Evolutionary conservation across 2,113 vertebrate species (phyloP), one percentile per base, ranked within the genome.

Genomic region (Ia io): DNA sequence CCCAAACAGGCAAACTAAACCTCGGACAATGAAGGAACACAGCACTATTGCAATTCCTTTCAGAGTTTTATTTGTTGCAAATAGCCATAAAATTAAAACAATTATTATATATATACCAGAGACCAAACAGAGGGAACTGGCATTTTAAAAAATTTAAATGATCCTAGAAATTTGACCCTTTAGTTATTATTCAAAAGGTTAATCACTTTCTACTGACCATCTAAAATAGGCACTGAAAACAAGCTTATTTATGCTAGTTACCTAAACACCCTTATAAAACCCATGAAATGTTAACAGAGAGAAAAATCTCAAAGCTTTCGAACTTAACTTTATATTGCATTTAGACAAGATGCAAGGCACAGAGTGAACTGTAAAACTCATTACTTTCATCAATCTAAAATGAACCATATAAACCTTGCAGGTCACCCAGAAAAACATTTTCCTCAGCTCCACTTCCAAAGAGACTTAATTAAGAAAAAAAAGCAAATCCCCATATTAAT

Each of bases 371-470:
- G 42, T 40, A 84, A 93, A 92, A 93, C 16, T 91, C 63, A 61
- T 44, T 56, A 91, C 16, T 93, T 74, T 85, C 63, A 93, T 78
- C 35, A 77, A 86, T 59, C 35, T 78, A 78, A 96, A 95, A 89
- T 71, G 16, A 94, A 85, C 25, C 69, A n/a, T 47, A 85, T 76
- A 86, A 78, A 63, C 6, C n/a, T 88, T 76, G 35, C 69, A 59
- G 22, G 20, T 59, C 11, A 77, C 17, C 74, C 47, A 49, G 44
- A n/a, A 77, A 77, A 77, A 49, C 85, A 18, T 86, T 61, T 28
- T 28, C 25, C 59, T 61, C 56, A 94, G 44, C 5, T 91, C 17
- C 56, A 95, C 44, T 77, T 88, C 40, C 25, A 84, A 84, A 78
- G 32, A 56, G 0, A 88, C 16, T 10, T 28, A 67, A 65, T 59